These are phyloP conservation scores for Chiloscyllium plagiosum DNA, from an alignment of 2,113 vertebrate species.

Conservation along the genomic window DNA sequence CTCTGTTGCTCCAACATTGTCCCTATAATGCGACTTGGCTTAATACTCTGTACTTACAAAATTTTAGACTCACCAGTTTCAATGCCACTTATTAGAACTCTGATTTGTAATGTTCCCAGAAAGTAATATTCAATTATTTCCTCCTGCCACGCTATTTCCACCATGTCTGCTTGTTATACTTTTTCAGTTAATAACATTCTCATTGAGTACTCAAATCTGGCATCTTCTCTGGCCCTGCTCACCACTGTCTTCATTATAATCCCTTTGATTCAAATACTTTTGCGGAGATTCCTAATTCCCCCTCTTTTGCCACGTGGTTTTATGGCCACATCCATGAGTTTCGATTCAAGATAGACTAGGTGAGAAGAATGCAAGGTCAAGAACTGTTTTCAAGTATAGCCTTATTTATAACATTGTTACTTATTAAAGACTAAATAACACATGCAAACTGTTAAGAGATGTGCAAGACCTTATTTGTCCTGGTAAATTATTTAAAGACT, in stretches of 20 bases:
- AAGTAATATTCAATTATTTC: not conserved
- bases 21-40: not conserved
- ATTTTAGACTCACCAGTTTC: not conserved
- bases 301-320: too few species aligned
- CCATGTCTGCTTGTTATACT: not conserved
- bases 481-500: too few species aligned
- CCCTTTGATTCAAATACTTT: not conserved
- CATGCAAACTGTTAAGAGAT: too few species aligned
- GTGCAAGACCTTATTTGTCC: too few species aligned
- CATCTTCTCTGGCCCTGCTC: not conserved
- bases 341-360: too few species aligned
- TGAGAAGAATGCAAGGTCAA: too few species aligned
- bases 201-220: not conserved
- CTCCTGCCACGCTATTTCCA: not conserved
- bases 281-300: too few species aligned
- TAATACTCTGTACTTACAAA: not conserved
- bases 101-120: not conserved
- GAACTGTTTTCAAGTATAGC: too few species aligned
- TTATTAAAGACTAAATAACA: too few species aligned
- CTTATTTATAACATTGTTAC: too few species aligned
- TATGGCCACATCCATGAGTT: too few species aligned
- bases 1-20: too few species aligned
- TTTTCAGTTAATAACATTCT: not conserved
- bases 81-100: not conserved
- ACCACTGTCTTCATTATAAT: not conserved